Conservation (phyloP, 2,113 vertebrate species). For the Tor tambroides region DNA sequence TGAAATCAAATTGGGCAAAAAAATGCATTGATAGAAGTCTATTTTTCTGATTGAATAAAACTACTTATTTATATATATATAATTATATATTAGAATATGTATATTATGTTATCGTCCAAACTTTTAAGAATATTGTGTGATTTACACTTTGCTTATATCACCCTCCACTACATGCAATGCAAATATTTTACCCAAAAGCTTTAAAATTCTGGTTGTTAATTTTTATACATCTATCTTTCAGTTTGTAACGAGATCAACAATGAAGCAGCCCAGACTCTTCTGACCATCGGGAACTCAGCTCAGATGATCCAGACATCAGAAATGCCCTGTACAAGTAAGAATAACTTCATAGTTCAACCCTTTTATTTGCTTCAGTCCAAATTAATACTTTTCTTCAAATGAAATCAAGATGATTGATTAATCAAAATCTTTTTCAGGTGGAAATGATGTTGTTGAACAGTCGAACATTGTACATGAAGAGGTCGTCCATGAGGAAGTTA, state of each 20-base stretch:
- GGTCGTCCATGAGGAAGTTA: conserved; percentile 21
- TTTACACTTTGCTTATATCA: background rate
- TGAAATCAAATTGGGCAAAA: background rate
- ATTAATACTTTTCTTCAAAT: background rate
- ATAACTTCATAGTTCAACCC: background rate
- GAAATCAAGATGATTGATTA: background rate
- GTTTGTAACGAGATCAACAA: conserved; percentile 82
- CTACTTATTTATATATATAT: background rate
- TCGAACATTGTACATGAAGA: conserved; percentile 36
- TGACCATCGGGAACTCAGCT: conserved; percentile 83
- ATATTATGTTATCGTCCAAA: background rate
- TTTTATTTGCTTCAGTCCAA: background rate
- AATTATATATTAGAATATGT: background rate
- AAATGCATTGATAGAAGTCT: background rate
- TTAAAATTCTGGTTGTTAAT: background rate
- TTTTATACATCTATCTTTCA: conserved; percentile 60
- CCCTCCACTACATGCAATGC: background rate
- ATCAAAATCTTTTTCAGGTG: conserved; percentile 51
- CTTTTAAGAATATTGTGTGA: background rate
- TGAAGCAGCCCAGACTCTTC: conserved; percentile 89
- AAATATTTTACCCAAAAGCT: background rate
- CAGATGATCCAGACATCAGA: conserved; percentile 58
- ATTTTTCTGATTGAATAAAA: background rate
- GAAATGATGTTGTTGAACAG: conserved; percentile 43
- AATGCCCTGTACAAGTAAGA: conserved; percentile 25